Evolutionary conservation across 2,888 invertebrate species (phyloP).

Genomic region (Bombyx huttoni): DNA sequence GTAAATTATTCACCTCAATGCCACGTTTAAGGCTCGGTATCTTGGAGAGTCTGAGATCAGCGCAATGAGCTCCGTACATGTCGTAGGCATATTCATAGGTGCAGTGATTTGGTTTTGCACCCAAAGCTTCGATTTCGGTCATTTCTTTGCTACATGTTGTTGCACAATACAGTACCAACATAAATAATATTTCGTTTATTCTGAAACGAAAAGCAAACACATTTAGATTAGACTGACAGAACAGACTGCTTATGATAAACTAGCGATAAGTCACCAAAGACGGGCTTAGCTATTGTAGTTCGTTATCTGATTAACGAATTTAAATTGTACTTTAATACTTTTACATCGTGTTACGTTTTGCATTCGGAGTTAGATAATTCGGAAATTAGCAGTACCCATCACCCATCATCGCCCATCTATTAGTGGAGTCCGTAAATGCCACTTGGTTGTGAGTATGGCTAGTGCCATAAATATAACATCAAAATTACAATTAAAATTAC

Average conservation of each 20-base stretch:
- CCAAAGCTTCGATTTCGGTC: slow-evolving; percentile 46
- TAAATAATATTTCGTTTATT: slow-evolving; percentile 18
- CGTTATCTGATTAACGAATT: not conserved
- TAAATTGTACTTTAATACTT: not conserved
- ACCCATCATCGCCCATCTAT: no score
- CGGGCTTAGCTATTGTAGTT: slow-evolving; percentile 1
- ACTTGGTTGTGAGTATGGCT: no score
- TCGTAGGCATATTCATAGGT: slow-evolving; percentile 61
- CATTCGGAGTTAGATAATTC: no score
- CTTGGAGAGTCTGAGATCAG: slow-evolving; percentile 47
- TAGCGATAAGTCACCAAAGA: not conserved
- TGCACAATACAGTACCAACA: slow-evolving; percentile 18
- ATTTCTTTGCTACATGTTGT: slow-evolving; percentile 29
- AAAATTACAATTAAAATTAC: no score
- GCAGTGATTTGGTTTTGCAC: slow-evolving; percentile 48
- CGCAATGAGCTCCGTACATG: slow-evolving; percentile 72
- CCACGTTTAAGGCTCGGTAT: slow-evolving; percentile 64
- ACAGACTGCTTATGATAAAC: not conserved
- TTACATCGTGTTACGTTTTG: no score
- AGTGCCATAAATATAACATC: no score
- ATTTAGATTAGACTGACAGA: not conserved
- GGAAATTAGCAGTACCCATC: no score
- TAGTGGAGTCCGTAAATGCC: no score
- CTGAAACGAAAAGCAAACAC: slow-evolving; percentile 22
- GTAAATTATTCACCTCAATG: slow-evolving; percentile 55